Base-by-base conservation (phyloP, 2,113 vertebrate species). In the Stigmatopora nigra region DNA sequence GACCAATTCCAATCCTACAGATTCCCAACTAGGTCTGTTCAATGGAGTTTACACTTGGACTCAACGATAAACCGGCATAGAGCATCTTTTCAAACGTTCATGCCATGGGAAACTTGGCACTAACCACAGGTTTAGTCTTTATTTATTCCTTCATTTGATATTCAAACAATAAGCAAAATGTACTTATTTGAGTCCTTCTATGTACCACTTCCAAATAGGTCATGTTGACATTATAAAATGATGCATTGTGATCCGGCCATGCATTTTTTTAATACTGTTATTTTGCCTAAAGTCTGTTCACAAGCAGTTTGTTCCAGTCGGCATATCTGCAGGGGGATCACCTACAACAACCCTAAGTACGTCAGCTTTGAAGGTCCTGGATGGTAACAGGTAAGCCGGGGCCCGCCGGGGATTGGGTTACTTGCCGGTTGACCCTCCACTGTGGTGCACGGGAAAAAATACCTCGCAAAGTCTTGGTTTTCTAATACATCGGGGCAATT, bases 331-430 rank as follows among this genome's bases (percentile, higher is more conserved):
- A 65, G 8, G 4, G 51, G 78, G 13, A 73, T 88, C 11, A 84
- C 63, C 15, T 86, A 85, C 68, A 86, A 79, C 52, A 74, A n/a
- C n/a, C n/a, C n/a, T n/a, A 76, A 31, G 11, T 64, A 16, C 71
- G 45, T 9, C 49, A 57, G 0, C 7, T 22, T 56, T 88, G 68
- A 62, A 75, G 16, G 44, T 87, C n/a, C 64, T 88, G 65, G 73
- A 86, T 55, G 70, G 87, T 85, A 0, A 76, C 76, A 79, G 85
- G 87, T 88, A 76, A 79, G 83, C 49, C 53, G 70, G 57, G 6
- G 17, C 56, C 31, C 25, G 45, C 19, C 51, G 20, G 22, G 52
- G 44, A 72, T 82, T 70, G 46, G 64, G 68, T 85, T 82, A 68
- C 73, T 44, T 7, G 9, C 38, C 9, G 6, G 53, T 49, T 69